Evolutionary conservation across 2,113 vertebrate genomes (phyloP).

Genomic region (Anarrhichthys ocellatus): DNA sequence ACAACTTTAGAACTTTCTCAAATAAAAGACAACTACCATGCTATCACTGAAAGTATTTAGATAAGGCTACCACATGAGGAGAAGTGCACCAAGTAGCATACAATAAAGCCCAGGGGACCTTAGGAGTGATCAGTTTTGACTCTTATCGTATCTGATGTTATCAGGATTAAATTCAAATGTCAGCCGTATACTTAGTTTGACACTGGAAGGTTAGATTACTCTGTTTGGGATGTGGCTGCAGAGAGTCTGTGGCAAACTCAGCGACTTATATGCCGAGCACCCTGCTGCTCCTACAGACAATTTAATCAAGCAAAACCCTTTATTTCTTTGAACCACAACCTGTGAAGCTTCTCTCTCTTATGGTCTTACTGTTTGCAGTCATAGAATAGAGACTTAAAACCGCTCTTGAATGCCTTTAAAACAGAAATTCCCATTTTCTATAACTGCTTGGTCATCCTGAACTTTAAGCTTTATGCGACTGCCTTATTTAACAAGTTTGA

Average conservation of each 20-base stretch:
- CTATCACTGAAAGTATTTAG: slow-evolving; percentile 20
- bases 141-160: slow-evolving; percentile 80
- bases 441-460: not conserved
- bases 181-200: slow-evolving; percentile 74
- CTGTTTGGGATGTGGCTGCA: slow-evolving; percentile 66
- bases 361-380: slow-evolving; percentile 2
- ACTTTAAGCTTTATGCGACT: not conserved
- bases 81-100: slow-evolving; percentile 28
- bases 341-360: slow-evolving; percentile 22
- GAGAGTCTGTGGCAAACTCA: slow-evolving; percentile 62
- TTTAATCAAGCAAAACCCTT: slow-evolving; percentile 61
- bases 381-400: not conserved
- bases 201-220: slow-evolving; percentile 73
- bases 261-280: slow-evolving; percentile 69
- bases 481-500: not conserved
- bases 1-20: slow-evolving; percentile 8
- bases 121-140: slow-evolving; percentile 76
- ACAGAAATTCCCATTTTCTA: not conserved
- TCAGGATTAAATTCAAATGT: slow-evolving; percentile 82
- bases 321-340: slow-evolving; percentile 36
- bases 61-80: not conserved
- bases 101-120: slow-evolving; percentile 37
- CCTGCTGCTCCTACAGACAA: slow-evolving; percentile 65
- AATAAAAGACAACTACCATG: not conserved
- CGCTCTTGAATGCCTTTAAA: not conserved